phyloP scores from a whole-genome alignment of 1,140 invertebrate genomes.

The Nautilus pompilius region DNA sequence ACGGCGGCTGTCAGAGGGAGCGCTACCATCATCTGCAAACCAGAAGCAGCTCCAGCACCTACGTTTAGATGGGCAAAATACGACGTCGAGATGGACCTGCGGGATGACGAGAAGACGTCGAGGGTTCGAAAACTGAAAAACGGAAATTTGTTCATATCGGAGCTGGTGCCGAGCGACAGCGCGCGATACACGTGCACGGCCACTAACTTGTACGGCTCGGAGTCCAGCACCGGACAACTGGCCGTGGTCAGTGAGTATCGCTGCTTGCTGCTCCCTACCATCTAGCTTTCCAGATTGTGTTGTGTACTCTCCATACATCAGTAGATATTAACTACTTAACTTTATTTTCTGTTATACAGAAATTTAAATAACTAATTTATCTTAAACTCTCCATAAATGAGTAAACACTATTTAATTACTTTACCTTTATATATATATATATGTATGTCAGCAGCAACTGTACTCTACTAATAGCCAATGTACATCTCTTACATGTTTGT shows the following conservation, averaged over 20 bases:
- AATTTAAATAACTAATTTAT: background rate
- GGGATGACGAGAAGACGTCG: background rate
- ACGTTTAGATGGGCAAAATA: slow-evolving; percentile 89
- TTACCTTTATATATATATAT: background rate
- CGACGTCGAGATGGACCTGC: slow-evolving; percentile 68
- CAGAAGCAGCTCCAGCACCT: slow-evolving; percentile 88
- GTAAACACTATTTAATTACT: background rate
- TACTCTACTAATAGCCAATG: background rate
- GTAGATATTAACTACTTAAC: background rate
- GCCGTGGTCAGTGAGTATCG: slow-evolving; percentile 60
- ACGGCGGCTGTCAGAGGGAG: slow-evolving; percentile 88
- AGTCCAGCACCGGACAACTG: slow-evolving; percentile 84
- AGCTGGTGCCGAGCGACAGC: slow-evolving; percentile 33
- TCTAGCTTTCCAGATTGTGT: background rate
- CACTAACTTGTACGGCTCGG: slow-evolving; percentile 55
- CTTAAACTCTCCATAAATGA: background rate
- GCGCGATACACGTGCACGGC: slow-evolving; percentile 54
- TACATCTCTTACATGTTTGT: no score
- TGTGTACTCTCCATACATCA: background rate
- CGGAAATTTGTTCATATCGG: slow-evolving; percentile 31
- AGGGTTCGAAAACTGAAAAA: slow-evolving; percentile 20
- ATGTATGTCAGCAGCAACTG: background rate
- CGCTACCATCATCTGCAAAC: slow-evolving; percentile 85
- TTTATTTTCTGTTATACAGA: background rate
- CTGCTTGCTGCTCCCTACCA: background rate